Percentiles rank a stretch among this genome's conserved stretches.
These are phyloP conservation scores for Lypha dubia DNA, from an alignment of 2,888 invertebrate species.

Conservation along the genomic window DNA sequence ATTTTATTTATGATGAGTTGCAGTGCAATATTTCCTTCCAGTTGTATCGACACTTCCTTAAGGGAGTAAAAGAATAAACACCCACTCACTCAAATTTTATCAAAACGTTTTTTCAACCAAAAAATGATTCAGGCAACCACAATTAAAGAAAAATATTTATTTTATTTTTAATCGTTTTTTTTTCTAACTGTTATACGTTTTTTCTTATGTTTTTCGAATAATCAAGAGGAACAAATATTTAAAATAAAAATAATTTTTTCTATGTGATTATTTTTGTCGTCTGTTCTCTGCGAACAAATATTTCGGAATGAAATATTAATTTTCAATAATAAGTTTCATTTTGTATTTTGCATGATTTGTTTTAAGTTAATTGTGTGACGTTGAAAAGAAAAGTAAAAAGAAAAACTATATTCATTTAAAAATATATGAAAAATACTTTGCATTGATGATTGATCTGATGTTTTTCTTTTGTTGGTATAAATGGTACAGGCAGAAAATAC, in stretches of 20 bases:
- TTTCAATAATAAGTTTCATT: slow-evolving; percentile 62
- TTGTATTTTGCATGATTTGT: slow-evolving; percentile 59
- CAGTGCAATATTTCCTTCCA: slow-evolving; percentile 7
- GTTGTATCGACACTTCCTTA: background rate
- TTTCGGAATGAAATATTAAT: slow-evolving; percentile 67
- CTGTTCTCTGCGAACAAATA: slow-evolving; percentile 52
- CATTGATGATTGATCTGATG: slow-evolving; percentile 1
- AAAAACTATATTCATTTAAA: too few relatives aligned
- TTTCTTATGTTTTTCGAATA: background rate
- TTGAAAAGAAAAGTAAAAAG: background rate
- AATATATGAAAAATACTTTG: background rate
- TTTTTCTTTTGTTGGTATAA: background rate
- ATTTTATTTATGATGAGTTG: slow-evolving; percentile 20
- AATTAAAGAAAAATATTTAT: slow-evolving; percentile 45
- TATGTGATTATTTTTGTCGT: slow-evolving; percentile 39
- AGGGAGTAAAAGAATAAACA: slow-evolving; percentile 3
- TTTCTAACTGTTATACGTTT: background rate
- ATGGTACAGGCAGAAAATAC: background rate
- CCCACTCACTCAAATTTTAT: background rate
- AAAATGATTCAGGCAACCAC: background rate
- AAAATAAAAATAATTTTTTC: background rate
- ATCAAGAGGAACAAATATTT: background rate
- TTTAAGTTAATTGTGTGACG: slow-evolving; percentile 63
- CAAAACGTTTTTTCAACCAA: slow-evolving; percentile 8
- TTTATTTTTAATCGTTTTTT: background rate